Conservation (phyloP, 2,888 invertebrate species). For the Acronicta psi region DNA sequence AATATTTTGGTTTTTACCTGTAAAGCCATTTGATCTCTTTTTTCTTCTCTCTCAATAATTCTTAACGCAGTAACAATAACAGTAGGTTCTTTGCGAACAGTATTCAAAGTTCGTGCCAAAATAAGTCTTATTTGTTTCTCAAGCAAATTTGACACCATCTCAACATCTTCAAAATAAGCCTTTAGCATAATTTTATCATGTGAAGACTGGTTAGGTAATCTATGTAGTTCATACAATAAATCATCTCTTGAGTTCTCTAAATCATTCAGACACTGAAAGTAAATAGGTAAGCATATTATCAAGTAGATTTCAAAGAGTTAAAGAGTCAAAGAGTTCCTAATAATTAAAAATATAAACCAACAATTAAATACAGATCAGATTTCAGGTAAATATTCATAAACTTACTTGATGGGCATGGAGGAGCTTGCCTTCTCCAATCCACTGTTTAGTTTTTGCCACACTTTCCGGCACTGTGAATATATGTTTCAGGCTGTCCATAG, state of each 20-base stretch:
- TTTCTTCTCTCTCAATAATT: conserved; percentile 99
- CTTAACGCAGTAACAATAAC: conserved; percentile 98
- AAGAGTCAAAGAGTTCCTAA: too few species aligned
- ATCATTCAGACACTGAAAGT: conserved; percentile 94
- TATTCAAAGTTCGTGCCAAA: conserved; percentile 96
- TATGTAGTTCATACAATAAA: conserved; percentile 97
- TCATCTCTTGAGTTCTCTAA: conserved; percentile 99
- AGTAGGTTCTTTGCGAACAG: conserved; percentile 97
- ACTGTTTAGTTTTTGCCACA: conserved; percentile 97
- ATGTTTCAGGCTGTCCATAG: conserved; percentile 99
- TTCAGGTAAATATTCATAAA: background rate
- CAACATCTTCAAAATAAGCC: conserved; percentile 98
- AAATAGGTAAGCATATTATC: background rate
- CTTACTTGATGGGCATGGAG: conserved; percentile 96
- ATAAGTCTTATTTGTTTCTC: conserved; percentile 97
- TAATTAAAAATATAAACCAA: too few species aligned
- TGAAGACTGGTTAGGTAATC: conserved; percentile 96
- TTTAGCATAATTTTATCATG: conserved; percentile 97
- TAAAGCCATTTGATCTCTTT: conserved; percentile 96
- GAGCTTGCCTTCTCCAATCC: conserved; percentile 98
- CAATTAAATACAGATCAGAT: too few species aligned
- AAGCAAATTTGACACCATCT: conserved; percentile 95
- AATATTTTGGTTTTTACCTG: too few species aligned
- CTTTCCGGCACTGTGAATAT: conserved; percentile 99
- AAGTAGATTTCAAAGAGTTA: too few species aligned